phyloP scores from a whole-genome alignment of 2,888 invertebrate species.

The Clusia tigrina region DNA sequence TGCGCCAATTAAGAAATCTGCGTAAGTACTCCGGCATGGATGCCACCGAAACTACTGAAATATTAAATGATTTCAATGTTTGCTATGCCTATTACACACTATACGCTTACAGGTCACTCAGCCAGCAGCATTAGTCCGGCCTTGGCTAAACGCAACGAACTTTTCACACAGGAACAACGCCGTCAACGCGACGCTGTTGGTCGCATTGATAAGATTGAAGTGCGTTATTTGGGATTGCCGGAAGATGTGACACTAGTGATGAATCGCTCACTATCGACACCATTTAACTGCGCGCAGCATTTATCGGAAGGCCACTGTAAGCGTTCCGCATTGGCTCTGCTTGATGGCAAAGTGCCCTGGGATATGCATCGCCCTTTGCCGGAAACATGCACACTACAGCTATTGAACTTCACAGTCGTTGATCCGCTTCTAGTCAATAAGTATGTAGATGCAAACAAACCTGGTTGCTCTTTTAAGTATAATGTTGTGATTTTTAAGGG shows the following conservation, averaged over 20 bases:
- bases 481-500: conserved; percentile 63
- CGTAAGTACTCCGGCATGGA: conserved; percentile 10
- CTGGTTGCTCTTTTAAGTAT: not conserved
- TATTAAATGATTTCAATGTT: no score
- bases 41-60: no score
- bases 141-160: conserved; percentile 69
- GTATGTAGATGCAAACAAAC: conserved; percentile 42
- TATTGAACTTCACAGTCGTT: conserved; percentile 66
- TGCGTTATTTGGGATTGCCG: conserved; percentile 78
- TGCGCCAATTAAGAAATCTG: conserved; percentile 38
- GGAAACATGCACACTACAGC: conserved; percentile 70
- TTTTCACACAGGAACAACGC: conserved; percentile 81
- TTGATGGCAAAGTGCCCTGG: conserved; percentile 83
- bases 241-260: conserved; percentile 80
- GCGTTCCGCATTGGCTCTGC: conserved; percentile 78
- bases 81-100: not conserved
- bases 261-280: conserved; percentile 93
- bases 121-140: conserved; percentile 58
- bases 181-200: conserved; percentile 79
- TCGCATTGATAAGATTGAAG: conserved; percentile 90
- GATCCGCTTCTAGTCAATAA: conserved; percentile 63
- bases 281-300: conserved; percentile 90
- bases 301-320: conserved; percentile 76
- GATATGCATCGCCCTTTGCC: conserved; percentile 90
- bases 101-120: conserved; percentile 29